Percentiles rank a stretch among this genome's conserved stretches.
These are phyloP conservation scores for Hyperoplus immaculatus DNA, from an alignment of 2,797 vertebrate genomes.

Conservation along the genomic window DNA sequence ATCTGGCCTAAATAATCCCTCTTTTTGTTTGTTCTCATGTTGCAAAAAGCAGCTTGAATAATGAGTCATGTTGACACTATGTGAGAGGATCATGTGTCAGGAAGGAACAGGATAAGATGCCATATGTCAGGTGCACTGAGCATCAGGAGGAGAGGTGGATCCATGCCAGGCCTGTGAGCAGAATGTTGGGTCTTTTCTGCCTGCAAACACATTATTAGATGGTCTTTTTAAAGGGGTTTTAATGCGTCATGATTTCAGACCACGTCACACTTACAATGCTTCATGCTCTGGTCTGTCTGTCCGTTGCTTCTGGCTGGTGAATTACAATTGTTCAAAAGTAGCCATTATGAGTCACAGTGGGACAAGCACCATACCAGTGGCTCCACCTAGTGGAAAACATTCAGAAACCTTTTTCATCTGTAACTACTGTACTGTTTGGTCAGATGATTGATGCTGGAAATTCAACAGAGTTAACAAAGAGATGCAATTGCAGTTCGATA, in stretches of 20 bases:
- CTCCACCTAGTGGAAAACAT: constrained; percentile 59
- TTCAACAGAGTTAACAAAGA: background rate
- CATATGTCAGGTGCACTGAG: constrained; percentile 44
- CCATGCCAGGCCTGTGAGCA: constrained; percentile 1
- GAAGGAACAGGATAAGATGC: constrained; percentile 39
- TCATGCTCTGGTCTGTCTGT: background rate
- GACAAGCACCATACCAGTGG: background rate
- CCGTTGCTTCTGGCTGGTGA: background rate
- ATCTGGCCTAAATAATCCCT: constrained; percentile 53
- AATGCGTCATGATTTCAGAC: background rate
- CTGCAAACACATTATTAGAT: background rate
- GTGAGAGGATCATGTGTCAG: constrained; percentile 16
- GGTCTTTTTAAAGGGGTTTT: background rate
- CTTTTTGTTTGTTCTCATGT: constrained; percentile 24
- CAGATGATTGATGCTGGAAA: background rate
- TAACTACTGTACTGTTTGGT: background rate
- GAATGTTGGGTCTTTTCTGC: background rate
- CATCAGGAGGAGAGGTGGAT: constrained; percentile 39
- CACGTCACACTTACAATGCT: background rate
- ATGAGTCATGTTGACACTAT: constrained; percentile 35
- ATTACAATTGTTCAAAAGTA: background rate
- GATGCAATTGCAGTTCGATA: background rate
- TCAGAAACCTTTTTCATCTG: background rate
- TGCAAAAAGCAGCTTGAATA: constrained; percentile 34
- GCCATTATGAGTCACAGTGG: background rate